Evolutionary conservation across 1,140 invertebrate genomes (phyloP), one percentile per base, ranked within the genome.

Genomic region (Tribolium madens): DNA sequence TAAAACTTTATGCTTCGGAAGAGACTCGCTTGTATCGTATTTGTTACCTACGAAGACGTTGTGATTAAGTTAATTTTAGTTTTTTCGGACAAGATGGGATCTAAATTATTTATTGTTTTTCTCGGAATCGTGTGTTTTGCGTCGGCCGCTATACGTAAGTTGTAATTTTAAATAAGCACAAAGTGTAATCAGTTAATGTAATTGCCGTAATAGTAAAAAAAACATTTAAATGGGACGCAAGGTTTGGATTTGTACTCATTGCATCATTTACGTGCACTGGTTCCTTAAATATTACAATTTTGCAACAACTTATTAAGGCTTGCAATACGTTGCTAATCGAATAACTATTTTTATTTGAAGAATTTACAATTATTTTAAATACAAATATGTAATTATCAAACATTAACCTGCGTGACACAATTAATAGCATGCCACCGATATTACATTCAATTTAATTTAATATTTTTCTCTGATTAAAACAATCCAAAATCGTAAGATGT

Each of bases 1-100:
- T 64, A 64, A 64, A 64, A 64, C 57, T 64, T 64, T 64, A 31
- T 64, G 26, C 57, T 64, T 64, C 31, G 31, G 57, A 64, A 64
- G 57, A 64, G 57, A 64, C 57, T 3, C 6, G 26, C 17, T 57
- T 57, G 52, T 57, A 21, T 18, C 10, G 21, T 64, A 64, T 64
- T 64, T 64, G 57, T 33, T 33, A 64, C 57, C 57, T 64, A 13
- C 57, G 21, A 64, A 31, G 57, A 64, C 57, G 14, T n/a, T 57
- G 52, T 50, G 15, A 10, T 12, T 14, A 50, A 50, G 47, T 14
- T 50, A 50, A 57, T 57, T 17, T 57, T 57, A 18, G 3, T 57
- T 57, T 57, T 52, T 57, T 57, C 52, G 14, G 17, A 17, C 9
- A 57, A 18, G 7, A 57, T 50, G 47, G 5, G 7, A 17, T 6